Evolutionary conservation across 2,113 vertebrate species (phyloP).

Genomic region (Podarcis muralis): DNA sequence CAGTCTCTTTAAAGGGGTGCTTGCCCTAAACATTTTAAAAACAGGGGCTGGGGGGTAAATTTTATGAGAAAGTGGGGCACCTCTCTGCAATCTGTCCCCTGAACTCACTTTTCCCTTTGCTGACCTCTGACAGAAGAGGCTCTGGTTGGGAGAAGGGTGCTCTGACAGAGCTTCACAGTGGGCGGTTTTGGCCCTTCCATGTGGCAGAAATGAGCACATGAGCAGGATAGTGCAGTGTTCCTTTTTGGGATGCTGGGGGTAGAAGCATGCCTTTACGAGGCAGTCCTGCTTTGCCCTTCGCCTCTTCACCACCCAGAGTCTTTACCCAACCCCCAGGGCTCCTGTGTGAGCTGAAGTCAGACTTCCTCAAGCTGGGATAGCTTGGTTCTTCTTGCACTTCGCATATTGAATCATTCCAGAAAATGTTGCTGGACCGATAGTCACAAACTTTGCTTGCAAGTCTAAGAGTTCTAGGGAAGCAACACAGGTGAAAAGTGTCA

Average conservation of each 20-base stretch:
- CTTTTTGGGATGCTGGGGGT: no score
- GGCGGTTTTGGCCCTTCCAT: not conserved
- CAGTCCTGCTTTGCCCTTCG: no score
- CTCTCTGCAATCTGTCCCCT: not conserved
- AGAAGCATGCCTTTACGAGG: no score
- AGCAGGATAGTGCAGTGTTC: not conserved
- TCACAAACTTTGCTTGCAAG: not conserved
- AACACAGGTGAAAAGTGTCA: no score
- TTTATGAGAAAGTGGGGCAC: not conserved
- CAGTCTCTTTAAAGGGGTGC: not conserved
- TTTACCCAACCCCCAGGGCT: no score
- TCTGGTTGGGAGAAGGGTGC: not conserved
- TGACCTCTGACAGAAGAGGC: not conserved
- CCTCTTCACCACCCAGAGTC: no score
- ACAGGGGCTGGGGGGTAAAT: not conserved
- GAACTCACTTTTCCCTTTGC: not conserved
- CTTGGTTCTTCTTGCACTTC: no score
- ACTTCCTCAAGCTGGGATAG: no score
- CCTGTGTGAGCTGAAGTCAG: no score
- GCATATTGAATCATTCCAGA: no score
- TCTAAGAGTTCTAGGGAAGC: not conserved
- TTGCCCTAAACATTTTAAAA: not conserved
- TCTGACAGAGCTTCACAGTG: not conserved
- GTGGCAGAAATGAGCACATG: not conserved
- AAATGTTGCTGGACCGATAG: no score